Percentiles rank a stretch among this genome's conserved stretches.
These are phyloP conservation scores for Miniopterus natalensis DNA, from an alignment of 2,113 vertebrate genomes.

Conservation along the genomic window DNA sequence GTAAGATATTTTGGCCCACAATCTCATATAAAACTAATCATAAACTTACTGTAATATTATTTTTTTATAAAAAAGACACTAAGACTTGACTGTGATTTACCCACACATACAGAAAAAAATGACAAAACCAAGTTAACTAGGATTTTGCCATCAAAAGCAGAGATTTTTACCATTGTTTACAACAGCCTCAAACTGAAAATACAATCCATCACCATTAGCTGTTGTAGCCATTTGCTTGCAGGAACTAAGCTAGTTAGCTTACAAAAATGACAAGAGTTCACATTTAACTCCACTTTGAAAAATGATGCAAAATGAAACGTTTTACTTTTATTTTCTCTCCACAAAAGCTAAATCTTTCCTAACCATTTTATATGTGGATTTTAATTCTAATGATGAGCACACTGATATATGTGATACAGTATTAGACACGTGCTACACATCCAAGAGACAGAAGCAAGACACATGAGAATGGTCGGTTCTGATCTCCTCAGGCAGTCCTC, in stretches of 20 bases:
- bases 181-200: background rate
- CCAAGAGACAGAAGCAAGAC: background rate
- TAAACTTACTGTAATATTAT: background rate
- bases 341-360: background rate
- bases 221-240: background rate
- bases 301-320: background rate
- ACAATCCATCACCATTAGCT: background rate
- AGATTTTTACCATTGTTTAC: background rate
- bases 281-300: background rate
- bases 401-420: background rate
- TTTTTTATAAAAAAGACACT: background rate
- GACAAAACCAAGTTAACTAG: background rate
- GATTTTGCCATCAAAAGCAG: background rate
- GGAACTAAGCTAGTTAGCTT: background rate
- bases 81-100: background rate
- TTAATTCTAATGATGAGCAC: background rate
- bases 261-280: background rate
- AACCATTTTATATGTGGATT: background rate
- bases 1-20: background rate
- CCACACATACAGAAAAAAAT: background rate
- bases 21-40: background rate
- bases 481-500: accelerated
- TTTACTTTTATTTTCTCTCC: background rate
- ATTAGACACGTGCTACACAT: background rate
- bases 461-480: background rate